Evolutionary conservation across 2,888 invertebrate genomes (phyloP).

Genomic region (Athetis lepigone): DNA sequence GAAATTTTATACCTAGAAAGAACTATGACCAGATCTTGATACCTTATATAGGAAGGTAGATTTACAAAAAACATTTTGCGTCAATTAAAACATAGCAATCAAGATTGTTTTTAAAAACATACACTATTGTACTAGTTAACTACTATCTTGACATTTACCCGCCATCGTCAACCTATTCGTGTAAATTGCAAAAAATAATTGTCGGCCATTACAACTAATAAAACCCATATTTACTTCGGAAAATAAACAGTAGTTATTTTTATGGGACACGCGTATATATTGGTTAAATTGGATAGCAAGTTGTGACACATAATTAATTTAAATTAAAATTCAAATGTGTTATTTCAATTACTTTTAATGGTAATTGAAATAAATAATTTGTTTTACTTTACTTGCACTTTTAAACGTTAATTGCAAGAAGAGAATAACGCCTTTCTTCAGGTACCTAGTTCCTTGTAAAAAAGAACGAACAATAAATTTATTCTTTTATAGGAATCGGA

Average conservation of each 20-base stretch:
- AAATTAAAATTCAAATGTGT: no score
- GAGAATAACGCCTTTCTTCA: no score
- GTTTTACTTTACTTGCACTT: no score
- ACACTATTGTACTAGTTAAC: conserved; percentile 18
- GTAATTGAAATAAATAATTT: no score
- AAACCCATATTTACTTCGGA: neutral
- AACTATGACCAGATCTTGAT: conserved; percentile 12
- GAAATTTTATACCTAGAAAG: conserved; percentile 12
- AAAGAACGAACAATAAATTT: no score
- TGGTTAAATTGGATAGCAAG: no score
- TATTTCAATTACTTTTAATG: no score
- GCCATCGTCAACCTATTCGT: conserved; percentile 30
- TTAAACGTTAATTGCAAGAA: no score
- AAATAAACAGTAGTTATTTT: conserved; percentile 17
- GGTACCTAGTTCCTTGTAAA: no score
- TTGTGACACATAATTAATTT: no score
- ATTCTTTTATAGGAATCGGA: no score
- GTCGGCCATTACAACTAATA: neutral
- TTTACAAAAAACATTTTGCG: conserved; percentile 22
- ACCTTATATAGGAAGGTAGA: conserved; percentile 26
- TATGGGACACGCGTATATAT: neutral
- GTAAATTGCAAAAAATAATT: conserved; percentile 38
- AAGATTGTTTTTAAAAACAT: conserved; percentile 29
- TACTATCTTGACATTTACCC: conserved; percentile 52
- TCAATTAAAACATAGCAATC: conserved; percentile 57